These are phyloP conservation scores for Borostomias antarcticus DNA, from an alignment of 2,797 vertebrate genomes.

Conservation along the genomic window DNA sequence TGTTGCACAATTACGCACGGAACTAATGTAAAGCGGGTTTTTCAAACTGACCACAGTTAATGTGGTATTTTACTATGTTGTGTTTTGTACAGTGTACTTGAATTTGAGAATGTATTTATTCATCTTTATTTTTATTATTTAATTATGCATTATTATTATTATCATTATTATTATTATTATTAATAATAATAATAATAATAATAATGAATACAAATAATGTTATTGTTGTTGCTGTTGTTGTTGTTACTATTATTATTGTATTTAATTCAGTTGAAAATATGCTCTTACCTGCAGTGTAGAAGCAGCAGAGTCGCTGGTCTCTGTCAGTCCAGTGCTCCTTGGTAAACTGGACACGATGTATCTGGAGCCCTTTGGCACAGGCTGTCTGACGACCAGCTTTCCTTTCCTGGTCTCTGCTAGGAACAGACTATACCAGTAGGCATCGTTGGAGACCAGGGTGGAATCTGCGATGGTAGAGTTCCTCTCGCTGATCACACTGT, in stretches of 20 bases:
- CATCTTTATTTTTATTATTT: too few species aligned
- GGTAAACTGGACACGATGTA: slow-evolving; percentile 67
- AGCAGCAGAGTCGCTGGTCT: slow-evolving; percentile 58
- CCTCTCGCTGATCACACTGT: slow-evolving; percentile 65
- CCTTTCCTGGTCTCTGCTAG: slow-evolving; percentile 67
- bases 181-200: background rate
- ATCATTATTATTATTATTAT: too few species aligned
- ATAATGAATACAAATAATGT: background rate
- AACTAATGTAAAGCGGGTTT: too few species aligned
- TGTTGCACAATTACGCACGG: too few species aligned
- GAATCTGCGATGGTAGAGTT: slow-evolving; percentile 65
- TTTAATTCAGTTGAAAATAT: too few species aligned
- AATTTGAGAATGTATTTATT: too few species aligned
- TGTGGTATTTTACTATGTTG: too few species aligned
- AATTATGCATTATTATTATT: too few species aligned
- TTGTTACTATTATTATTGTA: background rate
- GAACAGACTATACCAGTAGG: slow-evolving; percentile 70
- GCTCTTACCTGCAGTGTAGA: slow-evolving; percentile 47
- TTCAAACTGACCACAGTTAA: too few species aligned
- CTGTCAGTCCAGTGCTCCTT: slow-evolving; percentile 55
- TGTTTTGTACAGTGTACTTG: too few species aligned
- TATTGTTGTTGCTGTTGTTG: background rate
- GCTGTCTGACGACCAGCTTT: slow-evolving; percentile 64
- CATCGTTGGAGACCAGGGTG: slow-evolving; percentile 66
- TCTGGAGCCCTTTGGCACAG: slow-evolving; percentile 58